Conservation (phyloP, 2,113 vertebrate genomes). For the Pavo muticus region DNA sequence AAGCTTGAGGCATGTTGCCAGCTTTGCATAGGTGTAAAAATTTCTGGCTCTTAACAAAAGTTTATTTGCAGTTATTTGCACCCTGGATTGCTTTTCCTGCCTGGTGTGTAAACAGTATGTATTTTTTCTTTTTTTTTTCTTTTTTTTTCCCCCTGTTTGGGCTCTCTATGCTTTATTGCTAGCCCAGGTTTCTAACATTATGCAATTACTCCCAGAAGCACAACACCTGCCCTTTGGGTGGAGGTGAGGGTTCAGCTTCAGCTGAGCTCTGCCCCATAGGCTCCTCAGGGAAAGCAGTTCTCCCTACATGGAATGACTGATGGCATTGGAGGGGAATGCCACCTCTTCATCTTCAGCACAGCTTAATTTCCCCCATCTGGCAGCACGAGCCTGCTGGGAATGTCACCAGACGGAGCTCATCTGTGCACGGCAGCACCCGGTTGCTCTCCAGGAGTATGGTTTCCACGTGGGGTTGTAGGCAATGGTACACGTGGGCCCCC, state of each 20-base stretch:
- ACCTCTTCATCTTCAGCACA: neutral
- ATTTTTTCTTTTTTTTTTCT: rapidly evolving
- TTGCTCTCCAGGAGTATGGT: neutral
- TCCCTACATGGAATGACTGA: rapidly evolving
- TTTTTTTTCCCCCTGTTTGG: rapidly evolving
- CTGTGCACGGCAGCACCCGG: neutral
- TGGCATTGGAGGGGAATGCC: rapidly evolving
- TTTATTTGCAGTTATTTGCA: conserved; percentile 32
- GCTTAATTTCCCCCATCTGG: neutral
- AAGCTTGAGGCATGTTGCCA: neutral
- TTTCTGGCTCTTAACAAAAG: conserved; percentile 33
- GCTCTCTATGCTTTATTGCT: neutral
- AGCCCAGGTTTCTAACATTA: neutral
- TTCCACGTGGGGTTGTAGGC: neutral
- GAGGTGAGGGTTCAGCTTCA: rapidly evolving
- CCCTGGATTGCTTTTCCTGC: neutral
- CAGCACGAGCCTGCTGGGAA: rapidly evolving
- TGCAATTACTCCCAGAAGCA: rapidly evolving
- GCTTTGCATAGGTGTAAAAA: neutral
- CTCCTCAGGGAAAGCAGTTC: neutral
- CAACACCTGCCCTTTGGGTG: rapidly evolving
- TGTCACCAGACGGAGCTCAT: neutral
- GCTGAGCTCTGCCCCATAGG: rapidly evolving
- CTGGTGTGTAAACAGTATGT: neutral
- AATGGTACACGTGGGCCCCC: rapidly evolving